Evolutionary conservation across 1,140 invertebrate genomes (phyloP), one percentile per base, ranked within the genome.

Genomic region (Leucophenga varia): DNA sequence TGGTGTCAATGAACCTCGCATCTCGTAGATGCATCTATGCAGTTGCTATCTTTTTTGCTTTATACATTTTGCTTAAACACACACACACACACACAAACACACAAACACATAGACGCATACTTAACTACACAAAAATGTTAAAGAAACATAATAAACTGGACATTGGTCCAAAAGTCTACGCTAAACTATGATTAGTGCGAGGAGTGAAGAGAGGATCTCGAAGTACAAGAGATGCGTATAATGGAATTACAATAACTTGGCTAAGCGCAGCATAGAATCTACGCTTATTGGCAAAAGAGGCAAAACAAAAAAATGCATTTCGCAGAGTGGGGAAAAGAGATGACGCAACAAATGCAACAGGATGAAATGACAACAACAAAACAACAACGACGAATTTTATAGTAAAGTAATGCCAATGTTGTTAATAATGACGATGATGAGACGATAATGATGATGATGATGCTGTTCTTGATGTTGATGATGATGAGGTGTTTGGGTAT

Each of bases 401-500:
- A 14, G 9, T 48, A 22, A 25, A 16, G 25, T 31, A 30, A 31
- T 21, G 40, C 44, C 36, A 38, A 39, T 18, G 18, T 35, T 20
- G 18, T 44, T 34, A 31, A 31, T 43, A 18, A 31, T 30, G 7
- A 30, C 28, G 28, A 30, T 12, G 7, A 30, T 7, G 28, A 7
- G 28, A 30, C 28, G 7, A 30, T 7, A 12, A 7, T 7, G 28
- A 8, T 30, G 28, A 8, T 30, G 28, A 8, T 30, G 28, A 30
- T 30, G 28, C 12, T 30, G 28, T 30, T 30, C 42, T 19, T 32
- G 43, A 14, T 20, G 42, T 44, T 35, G 42, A 34, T 32, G 43
- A 21, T 18, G 28, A 32, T 6, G 19, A 41, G 48, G 54, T 47
- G 59, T 47, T 55, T 55, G 45, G 51, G 57, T 56, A 54, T 61